phyloP scores from a whole-genome alignment of 2,113 vertebrate genomes.

The Mellivora capensis region DNA sequence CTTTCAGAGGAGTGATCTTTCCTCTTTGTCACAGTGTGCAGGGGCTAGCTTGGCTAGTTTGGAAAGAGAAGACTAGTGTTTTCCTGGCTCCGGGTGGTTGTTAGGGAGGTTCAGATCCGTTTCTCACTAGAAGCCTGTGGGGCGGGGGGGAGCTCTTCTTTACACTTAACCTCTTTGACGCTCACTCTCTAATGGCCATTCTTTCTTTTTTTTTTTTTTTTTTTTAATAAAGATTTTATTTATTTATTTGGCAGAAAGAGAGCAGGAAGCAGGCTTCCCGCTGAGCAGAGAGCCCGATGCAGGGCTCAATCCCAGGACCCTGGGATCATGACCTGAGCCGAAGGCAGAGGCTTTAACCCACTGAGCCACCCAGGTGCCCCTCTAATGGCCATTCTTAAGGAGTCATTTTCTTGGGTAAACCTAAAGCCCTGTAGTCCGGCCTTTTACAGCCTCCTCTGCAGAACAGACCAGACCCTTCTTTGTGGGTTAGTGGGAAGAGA shows the following conservation, averaged over 20 bases:
- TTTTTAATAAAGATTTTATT: no score
- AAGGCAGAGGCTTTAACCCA: no score
- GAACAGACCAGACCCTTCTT: background rate
- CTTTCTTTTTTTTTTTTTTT: no score
- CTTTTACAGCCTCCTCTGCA: background rate
- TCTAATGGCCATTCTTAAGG: background rate
- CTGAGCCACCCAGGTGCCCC: no score
- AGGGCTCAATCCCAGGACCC: no score
- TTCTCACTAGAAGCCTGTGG: background rate
- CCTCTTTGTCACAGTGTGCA: background rate
- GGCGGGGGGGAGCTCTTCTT: accelerated
- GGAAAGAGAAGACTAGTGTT: background rate
- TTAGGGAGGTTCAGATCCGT: background rate
- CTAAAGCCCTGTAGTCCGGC: background rate
- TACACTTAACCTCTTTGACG: background rate
- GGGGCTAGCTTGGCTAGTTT: background rate
- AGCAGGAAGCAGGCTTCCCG: no score
- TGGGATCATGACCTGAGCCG: no score
- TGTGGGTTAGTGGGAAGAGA: background rate
- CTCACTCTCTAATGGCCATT: background rate
- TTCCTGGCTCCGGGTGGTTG: background rate
- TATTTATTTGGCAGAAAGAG: no score
- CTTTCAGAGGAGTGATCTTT: background rate
- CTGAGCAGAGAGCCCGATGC: no score
- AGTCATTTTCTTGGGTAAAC: background rate